Base-by-base conservation (phyloP, 2,888 invertebrate species). In the Sminthurides aquaticus region DNA sequence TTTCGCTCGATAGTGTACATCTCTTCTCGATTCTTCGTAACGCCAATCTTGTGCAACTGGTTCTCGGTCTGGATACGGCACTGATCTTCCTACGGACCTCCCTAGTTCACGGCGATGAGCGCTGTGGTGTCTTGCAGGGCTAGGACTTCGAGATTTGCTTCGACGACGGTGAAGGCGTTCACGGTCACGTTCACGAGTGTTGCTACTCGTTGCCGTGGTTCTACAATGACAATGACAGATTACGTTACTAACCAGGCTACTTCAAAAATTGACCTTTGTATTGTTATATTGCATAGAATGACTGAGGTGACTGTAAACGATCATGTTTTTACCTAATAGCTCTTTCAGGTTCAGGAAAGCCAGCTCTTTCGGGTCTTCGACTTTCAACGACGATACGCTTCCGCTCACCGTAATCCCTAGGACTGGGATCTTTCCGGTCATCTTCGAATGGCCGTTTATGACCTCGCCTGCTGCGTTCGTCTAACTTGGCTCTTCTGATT, bases 401-500 rank as follows among this genome's bases (percentile, higher is more conserved):
- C 20, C 60, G 34, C 1, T 64, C 56, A 22, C 5, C 29, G 24
- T 57, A 49, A n/a, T 43, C 48, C 1, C 67, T 61, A 8, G 63
- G 61, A 28, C 62, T 62, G 60, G 57, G 62, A 22, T 56, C 67
- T 11, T 49, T 60, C 18, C 67, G 55, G 22, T 57, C 64, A 22
- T 25, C 54, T 55, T 71, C 71, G 56, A 59, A 69, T 0, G 69
- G 49, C n/a, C 73, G 62, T 34, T 73, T 73, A 55, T 56, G 57
- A 29, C 29, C 57, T 2, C 67, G 64, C 57, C 67, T 67, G 20
- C 57, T 64, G 20, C 67, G 63, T 25, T 67, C 67, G 18, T 67
- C 69, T 49, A 68, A 22, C 34, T 70, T 67, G 15, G 68, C 69
- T 65, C 90, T 82, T 78, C 91, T 87, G 65, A 93, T 79, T 76